A percentile compares a stretch with the other conserved stretches of the same genome.
Conservation (phyloP, 1,140 invertebrate species). For the Zaprionus nigranus region DNA sequence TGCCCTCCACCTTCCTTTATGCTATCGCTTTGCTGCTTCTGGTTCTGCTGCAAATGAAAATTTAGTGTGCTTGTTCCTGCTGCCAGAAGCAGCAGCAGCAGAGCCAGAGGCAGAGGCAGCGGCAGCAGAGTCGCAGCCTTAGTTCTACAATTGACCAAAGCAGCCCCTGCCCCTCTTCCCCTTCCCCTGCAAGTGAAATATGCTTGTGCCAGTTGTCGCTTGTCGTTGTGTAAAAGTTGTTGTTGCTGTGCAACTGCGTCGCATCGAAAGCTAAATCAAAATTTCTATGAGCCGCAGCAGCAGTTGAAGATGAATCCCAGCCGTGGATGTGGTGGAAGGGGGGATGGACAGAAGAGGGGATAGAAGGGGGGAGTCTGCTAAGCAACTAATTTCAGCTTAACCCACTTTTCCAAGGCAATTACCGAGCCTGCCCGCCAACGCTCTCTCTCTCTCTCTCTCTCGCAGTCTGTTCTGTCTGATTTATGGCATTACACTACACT, state of each 20-base stretch:
- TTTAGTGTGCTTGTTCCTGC: conserved; percentile 76
- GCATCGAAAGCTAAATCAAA: conserved; percentile 79
- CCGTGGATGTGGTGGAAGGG: not conserved
- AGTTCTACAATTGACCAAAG: conserved; percentile 27
- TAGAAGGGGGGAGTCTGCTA: conserved; percentile 40
- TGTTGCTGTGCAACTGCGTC: conserved; percentile 47
- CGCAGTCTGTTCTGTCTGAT: conserved; percentile 45
- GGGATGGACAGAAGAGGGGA: not conserved
- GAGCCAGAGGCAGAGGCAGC: no score
- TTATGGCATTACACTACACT: conserved; percentile 58
- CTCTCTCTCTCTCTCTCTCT: not conserved
- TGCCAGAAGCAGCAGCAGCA: conserved; percentile 55
- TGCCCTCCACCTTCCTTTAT: conserved; percentile 5
- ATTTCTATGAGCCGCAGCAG: conserved; percentile 46
- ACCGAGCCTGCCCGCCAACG: conserved; percentile 40
- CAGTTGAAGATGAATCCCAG: conserved; percentile 38
- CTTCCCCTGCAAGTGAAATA: conserved; percentile 55
- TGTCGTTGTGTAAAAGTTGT: conserved; percentile 47
- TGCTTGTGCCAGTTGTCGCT: conserved; percentile 64
- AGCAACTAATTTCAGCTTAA: conserved; percentile 79
- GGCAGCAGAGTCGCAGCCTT: conserved; percentile 13
- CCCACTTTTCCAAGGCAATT: conserved; percentile 73
- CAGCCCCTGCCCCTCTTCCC: conserved; percentile 9
- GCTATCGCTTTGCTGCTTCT: conserved; percentile 7
- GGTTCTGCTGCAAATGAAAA: conserved; percentile 73